Percentiles rank a stretch among this genome's conserved stretches.
Conservation (phyloP, 2,888 invertebrate species). For the Patella ulyssiponensis region DNA sequence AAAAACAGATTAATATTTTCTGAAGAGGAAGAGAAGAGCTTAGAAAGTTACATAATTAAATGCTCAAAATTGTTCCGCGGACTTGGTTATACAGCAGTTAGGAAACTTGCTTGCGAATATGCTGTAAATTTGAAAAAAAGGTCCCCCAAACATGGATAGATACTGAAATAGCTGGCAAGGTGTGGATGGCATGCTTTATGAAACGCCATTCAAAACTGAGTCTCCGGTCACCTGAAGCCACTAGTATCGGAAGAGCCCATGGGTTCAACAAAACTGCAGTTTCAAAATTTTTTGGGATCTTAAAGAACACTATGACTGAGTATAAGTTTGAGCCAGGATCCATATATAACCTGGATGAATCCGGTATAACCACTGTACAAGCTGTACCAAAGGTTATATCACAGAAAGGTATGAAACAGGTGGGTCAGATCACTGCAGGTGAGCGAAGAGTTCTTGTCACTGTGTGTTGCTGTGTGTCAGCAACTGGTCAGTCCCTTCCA, state of each 20-base stretch:
- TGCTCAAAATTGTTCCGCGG: not conserved
- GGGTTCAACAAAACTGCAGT: not conserved
- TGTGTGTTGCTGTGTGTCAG: not conserved
- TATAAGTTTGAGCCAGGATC: not conserved
- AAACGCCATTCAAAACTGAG: not conserved
- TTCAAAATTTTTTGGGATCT: not conserved
- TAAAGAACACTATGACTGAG: not conserved
- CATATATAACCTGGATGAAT: not conserved
- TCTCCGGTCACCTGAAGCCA: not conserved
- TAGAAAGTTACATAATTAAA: not conserved
- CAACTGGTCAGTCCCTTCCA: not conserved
- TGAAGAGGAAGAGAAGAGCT: slow-evolving; percentile 1
- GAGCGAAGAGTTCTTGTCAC: slow-evolving; percentile 25
- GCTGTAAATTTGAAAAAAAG: not conserved
- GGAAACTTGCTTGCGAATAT: not conserved
- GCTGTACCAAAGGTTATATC: slow-evolving; percentile 9
- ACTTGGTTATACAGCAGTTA: not conserved
- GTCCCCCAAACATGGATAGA: not conserved
- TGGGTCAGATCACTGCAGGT: slow-evolving; percentile 21
- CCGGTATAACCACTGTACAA: not conserved
- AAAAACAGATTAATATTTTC: not conserved
- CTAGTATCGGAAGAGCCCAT: not conserved
- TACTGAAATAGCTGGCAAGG: not conserved
- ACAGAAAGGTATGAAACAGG: slow-evolving; percentile 15
- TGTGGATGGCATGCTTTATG: not conserved